These are phyloP conservation scores for Marisa cornuarietis DNA, from an alignment of 1,140 invertebrate species.

Conservation along the genomic window DNA sequence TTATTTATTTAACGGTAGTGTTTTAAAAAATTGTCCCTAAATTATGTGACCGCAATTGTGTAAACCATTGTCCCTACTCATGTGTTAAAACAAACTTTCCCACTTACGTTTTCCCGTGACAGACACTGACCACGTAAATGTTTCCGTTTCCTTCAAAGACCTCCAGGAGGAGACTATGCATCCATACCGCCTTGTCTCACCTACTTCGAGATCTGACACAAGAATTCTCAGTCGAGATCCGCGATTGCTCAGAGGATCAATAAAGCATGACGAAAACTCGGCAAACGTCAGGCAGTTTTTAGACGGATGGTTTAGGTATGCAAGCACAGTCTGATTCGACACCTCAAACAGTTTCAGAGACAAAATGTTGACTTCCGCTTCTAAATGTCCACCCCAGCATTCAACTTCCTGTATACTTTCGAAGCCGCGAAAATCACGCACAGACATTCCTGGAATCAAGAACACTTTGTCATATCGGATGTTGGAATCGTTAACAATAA, in stretches of 20 bases:
- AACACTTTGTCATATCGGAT: too few species aligned
- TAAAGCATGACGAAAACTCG: not conserved
- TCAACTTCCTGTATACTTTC: constrained; percentile 21
- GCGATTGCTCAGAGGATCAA: not conserved
- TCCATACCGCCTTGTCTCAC: not conserved
- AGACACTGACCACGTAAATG: not conserved
- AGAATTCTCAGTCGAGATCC: not conserved
- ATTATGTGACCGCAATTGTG: too few species aligned
- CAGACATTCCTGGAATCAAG: constrained; percentile 15
- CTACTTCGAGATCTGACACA: not conserved
- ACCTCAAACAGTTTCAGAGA: constrained; percentile 9
- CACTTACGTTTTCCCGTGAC: not conserved
- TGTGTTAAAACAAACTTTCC: not conserved
- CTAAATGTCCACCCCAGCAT: constrained; percentile 10
- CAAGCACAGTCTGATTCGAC: constrained; percentile 1
- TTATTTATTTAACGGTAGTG: too few species aligned
- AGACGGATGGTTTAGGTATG: not conserved
- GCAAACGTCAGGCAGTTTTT: not conserved
- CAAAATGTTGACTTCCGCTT: constrained; percentile 10
- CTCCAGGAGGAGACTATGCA: not conserved
- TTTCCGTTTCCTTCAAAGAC: not conserved
- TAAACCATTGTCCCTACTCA: not conserved
- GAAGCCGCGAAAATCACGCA: constrained; percentile 15
- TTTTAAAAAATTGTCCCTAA: not conserved
- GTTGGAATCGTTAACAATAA: too few species aligned